Percentiles rank a stretch among this genome's conserved stretches.
Conservation (phyloP, 1,140 invertebrate genomes). For the Cydia amplana region DNA sequence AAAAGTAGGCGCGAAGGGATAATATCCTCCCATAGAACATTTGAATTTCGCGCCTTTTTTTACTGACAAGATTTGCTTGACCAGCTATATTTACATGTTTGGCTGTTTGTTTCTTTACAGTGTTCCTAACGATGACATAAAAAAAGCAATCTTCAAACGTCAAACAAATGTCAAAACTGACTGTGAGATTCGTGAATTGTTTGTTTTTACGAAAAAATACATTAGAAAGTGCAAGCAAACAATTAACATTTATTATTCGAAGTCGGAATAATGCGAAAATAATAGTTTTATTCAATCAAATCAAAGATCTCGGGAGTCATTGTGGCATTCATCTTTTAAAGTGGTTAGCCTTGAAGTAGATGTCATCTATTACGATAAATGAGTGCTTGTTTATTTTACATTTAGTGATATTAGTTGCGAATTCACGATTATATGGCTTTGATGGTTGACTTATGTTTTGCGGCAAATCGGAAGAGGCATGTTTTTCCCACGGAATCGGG, state of each 20-base stretch:
- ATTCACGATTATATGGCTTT: slow-evolving; percentile 78
- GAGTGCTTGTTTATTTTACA: slow-evolving; percentile 78
- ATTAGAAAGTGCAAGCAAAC: slow-evolving; percentile 72
- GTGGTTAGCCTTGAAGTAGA: slow-evolving; percentile 79
- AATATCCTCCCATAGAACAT: too few species aligned
- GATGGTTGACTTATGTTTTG: slow-evolving; percentile 76
- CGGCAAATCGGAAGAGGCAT: slow-evolving; percentile 72
- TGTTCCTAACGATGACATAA: slow-evolving; percentile 25
- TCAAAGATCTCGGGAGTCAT: slow-evolving; percentile 47
- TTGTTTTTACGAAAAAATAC: slow-evolving; percentile 72
- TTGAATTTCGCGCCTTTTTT: too few species aligned
- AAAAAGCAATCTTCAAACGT: slow-evolving; percentile 54
- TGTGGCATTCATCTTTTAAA: slow-evolving; percentile 62
- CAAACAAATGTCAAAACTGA: slow-evolving; percentile 52
- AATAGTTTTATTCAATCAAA: slow-evolving; percentile 47
- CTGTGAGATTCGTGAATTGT: slow-evolving; percentile 71
- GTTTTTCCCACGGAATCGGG: slow-evolving; percentile 75
- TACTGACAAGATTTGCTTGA: too few species aligned
- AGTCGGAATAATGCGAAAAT: slow-evolving; percentile 42
- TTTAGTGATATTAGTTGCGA: slow-evolving; percentile 74
- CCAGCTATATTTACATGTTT: background rate
- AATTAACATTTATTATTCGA: slow-evolving; percentile 53
- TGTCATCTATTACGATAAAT: slow-evolving; percentile 72
- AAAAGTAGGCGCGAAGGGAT: too few species aligned
- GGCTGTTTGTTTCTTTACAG: background rate